Evolutionary conservation across 1,140 invertebrate genomes (phyloP).

Genomic region (Bradynema listronoti): DNA sequence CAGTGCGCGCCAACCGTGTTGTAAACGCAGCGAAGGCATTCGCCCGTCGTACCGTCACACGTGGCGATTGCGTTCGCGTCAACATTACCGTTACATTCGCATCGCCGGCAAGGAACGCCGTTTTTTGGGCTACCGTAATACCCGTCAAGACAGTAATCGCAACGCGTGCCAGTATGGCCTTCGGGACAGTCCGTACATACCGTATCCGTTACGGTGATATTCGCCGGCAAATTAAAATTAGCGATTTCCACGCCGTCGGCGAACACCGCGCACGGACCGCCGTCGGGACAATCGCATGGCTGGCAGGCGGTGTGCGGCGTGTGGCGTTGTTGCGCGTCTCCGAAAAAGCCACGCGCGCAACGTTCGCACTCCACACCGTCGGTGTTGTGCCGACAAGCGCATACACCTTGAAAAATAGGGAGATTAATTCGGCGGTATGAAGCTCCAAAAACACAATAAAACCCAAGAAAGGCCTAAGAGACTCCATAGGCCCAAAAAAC

Average conservation of each 20-base stretch:
- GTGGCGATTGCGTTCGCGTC: conserved; percentile 86
- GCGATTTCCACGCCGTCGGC: too few relatives aligned
- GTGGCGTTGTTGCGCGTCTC: conserved; percentile 82
- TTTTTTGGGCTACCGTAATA: conserved; percentile 79
- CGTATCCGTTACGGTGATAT: too few relatives aligned
- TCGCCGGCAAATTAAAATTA: too few relatives aligned
- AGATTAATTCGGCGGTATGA: background rate
- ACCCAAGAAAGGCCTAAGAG: too few relatives aligned
- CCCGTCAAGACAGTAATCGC: conserved; percentile 86
- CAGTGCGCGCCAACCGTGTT: conserved; percentile 77
- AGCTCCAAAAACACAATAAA: background rate
- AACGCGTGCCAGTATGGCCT: conserved; percentile 77
- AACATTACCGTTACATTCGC: conserved; percentile 88
- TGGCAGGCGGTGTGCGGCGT: conserved; percentile 77
- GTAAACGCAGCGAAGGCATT: conserved; percentile 91
- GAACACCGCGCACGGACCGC: conserved; percentile 83
- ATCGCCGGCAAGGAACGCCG: conserved; percentile 70
- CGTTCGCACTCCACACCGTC: conserved; percentile 73
- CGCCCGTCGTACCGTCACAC: conserved; percentile 80
- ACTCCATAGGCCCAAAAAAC: too few relatives aligned
- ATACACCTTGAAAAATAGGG: conserved; percentile 10
- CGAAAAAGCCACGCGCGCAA: conserved; percentile 86
- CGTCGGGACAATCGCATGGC: conserved; percentile 83
- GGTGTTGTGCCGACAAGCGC: conserved; percentile 41
- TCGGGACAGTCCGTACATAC: conserved; percentile 85